Conservation (phyloP, 2,888 invertebrate species). For the Drosophila setosimentum region DNA sequence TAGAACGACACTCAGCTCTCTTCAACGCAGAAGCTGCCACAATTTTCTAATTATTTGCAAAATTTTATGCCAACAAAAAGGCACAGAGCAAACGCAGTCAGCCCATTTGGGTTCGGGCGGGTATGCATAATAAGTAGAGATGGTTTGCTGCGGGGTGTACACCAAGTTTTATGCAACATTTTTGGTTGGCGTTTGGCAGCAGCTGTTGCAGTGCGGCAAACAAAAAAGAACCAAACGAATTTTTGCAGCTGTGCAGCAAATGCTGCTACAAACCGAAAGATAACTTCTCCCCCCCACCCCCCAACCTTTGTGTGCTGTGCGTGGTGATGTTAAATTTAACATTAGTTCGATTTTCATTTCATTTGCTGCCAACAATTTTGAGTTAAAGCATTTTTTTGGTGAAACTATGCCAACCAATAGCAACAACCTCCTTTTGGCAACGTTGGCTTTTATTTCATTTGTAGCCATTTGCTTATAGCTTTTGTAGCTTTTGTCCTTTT, state of each 20-base stretch:
- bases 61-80: constrained; percentile 78
- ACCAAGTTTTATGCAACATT: constrained; percentile 73
- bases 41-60: constrained; percentile 81
- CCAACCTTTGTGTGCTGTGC: constrained; percentile 4
- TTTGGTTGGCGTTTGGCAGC: constrained; percentile 47
- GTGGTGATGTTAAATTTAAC: constrained; percentile 60
- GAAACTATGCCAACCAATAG: constrained; percentile 38
- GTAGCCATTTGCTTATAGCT: background rate
- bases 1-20: constrained; percentile 31
- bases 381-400: constrained; percentile 5
- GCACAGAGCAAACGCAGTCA: constrained; percentile 49
- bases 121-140: background rate
- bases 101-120: constrained; percentile 13
- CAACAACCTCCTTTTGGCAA: constrained; percentile 5
- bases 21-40: constrained; percentile 67
- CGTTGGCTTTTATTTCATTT: background rate
- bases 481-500: background rate
- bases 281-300: background rate
- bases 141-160: constrained; percentile 25
- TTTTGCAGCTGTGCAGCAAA: constrained; percentile 58
- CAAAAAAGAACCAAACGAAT: constrained; percentile 58
- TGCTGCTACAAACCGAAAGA: constrained; percentile 3
- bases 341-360: constrained; percentile 80
- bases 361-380: constrained; percentile 65
- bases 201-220: constrained; percentile 58